These are phyloP conservation scores for Sebastes reedi DNA, from an alignment of 2,797 vertebrate genomes.

Conservation along the genomic window DNA sequence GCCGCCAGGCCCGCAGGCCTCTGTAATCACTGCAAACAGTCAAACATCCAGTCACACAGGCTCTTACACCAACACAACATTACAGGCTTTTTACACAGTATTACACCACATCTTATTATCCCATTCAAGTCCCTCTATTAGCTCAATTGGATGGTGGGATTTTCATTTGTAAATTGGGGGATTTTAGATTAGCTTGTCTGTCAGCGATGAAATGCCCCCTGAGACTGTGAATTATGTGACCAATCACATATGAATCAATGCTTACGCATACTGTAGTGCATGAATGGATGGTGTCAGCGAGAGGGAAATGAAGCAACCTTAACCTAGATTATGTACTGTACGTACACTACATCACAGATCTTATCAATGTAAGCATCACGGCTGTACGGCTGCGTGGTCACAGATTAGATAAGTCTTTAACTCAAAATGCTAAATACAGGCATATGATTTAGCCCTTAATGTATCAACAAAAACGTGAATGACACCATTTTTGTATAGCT, in stretches of 20 bases:
- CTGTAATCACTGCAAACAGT: slow-evolving; percentile 83
- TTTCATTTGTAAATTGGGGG: slow-evolving; percentile 89
- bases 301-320: slow-evolving; percentile 55
- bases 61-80: slow-evolving; percentile 85
- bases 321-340: slow-evolving; percentile 47
- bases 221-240: slow-evolving; percentile 81
- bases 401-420: slow-evolving; percentile 35
- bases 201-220: slow-evolving; percentile 82
- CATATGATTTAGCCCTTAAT: slow-evolving; percentile 28
- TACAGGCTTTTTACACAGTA: slow-evolving; percentile 88
- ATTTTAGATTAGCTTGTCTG: slow-evolving; percentile 87
- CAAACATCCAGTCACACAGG: slow-evolving; percentile 79
- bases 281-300: slow-evolving; percentile 63
- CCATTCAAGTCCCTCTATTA: slow-evolving; percentile 88
- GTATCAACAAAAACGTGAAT: slow-evolving; percentile 29
- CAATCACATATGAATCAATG: slow-evolving; percentile 78
- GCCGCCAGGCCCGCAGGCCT: slow-evolving; percentile 79
- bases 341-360: slow-evolving; percentile 8
- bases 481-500: slow-evolving; percentile 32
- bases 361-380: slow-evolving; percentile 29
- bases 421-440: not conserved
- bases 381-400: slow-evolving; percentile 20
- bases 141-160: slow-evolving; percentile 89
- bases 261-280: slow-evolving; percentile 51
- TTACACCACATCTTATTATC: slow-evolving; percentile 89